phyloP scores from a whole-genome alignment of 2,888 invertebrate species.

The Luffia ferchaultella region DNA sequence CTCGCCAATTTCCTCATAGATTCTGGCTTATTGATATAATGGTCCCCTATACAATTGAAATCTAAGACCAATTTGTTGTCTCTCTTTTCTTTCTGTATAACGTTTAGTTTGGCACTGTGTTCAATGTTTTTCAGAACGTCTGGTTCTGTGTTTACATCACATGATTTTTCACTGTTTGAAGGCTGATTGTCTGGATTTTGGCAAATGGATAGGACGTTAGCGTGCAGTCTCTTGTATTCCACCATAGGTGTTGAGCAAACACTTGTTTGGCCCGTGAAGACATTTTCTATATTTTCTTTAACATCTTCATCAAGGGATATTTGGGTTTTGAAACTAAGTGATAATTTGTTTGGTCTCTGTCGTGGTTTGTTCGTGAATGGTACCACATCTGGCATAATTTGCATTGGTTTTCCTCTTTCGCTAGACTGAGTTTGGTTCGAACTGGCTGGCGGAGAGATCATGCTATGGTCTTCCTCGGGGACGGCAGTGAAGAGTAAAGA shows the following conservation, averaged over 20 bases:
- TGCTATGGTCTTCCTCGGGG: slow-evolving; percentile 75
- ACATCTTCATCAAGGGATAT: slow-evolving; percentile 62
- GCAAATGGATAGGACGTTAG: slow-evolving; percentile 77
- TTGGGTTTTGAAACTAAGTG: slow-evolving; percentile 65
- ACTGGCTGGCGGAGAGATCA: slow-evolving; percentile 50
- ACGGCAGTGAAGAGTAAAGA: slow-evolving; percentile 84
- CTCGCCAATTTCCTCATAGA: slow-evolving; percentile 60
- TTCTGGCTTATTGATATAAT: slow-evolving; percentile 56
- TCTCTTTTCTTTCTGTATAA: slow-evolving; percentile 35
- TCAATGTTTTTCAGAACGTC: slow-evolving; percentile 49
- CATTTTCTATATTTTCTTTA: slow-evolving; percentile 54
- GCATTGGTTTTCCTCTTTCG: slow-evolving; percentile 26
- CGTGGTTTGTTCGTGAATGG: slow-evolving; percentile 58
- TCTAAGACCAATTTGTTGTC: slow-evolving; percentile 44
- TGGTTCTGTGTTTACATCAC: slow-evolving; percentile 24
- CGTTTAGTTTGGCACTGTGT: slow-evolving; percentile 31
- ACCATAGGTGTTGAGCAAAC: slow-evolving; percentile 82
- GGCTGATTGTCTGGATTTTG: slow-evolving; percentile 61
- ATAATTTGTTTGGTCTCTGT: slow-evolving; percentile 63
- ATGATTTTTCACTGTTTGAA: slow-evolving; percentile 59
- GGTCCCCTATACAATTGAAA: slow-evolving; percentile 51
- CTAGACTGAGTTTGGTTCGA: slow-evolving; percentile 13
- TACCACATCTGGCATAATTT: slow-evolving; percentile 56
- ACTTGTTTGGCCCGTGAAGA: slow-evolving; percentile 75
- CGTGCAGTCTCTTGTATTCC: slow-evolving; percentile 78